A percentile compares a stretch with the other conserved stretches of the same genome.
These are phyloP conservation scores for Pseudococcus longispinus DNA, from an alignment of 2,888 invertebrate species.

Conservation along the genomic window DNA sequence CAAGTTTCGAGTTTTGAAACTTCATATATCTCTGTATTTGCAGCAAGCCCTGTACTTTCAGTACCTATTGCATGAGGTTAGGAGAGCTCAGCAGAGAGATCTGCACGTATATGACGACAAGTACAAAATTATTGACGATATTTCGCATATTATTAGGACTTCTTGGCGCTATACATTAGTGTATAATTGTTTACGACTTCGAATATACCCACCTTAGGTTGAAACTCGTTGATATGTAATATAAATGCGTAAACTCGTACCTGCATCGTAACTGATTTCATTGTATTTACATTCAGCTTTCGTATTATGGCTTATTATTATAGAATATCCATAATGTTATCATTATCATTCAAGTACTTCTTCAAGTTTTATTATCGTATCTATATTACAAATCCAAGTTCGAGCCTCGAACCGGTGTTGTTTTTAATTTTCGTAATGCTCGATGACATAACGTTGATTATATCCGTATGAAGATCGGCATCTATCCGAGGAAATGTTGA, in stretches of 20 bases:
- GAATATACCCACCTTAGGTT: neutral
- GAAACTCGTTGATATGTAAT: neutral
- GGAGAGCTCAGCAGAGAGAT: neutral
- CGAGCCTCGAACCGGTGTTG: neutral
- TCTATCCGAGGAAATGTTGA: too few species aligned
- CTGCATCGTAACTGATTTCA: neutral
- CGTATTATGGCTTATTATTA: constrained; percentile 24
- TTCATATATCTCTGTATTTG: too few species aligned
- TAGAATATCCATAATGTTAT: neutral
- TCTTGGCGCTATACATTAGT: too few species aligned
- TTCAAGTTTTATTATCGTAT: neutral
- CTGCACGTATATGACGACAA: neutral
- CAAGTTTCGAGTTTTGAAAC: too few species aligned
- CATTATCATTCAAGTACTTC: constrained; percentile 24
- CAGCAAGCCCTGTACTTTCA: too few species aligned
- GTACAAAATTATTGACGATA: neutral
- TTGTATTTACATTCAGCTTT: constrained; percentile 30
- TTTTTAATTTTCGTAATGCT: neutral
- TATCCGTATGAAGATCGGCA: neutral
- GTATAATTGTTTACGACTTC: too few species aligned
- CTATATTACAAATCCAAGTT: neutral
- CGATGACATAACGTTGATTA: neutral
- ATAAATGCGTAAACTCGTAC: constrained; percentile 20
- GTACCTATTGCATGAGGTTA: too few species aligned
- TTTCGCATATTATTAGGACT: neutral